Base-by-base conservation (phyloP, 53 echinoderm and acorn worm species). In the Pentamera pediparva region DNA sequence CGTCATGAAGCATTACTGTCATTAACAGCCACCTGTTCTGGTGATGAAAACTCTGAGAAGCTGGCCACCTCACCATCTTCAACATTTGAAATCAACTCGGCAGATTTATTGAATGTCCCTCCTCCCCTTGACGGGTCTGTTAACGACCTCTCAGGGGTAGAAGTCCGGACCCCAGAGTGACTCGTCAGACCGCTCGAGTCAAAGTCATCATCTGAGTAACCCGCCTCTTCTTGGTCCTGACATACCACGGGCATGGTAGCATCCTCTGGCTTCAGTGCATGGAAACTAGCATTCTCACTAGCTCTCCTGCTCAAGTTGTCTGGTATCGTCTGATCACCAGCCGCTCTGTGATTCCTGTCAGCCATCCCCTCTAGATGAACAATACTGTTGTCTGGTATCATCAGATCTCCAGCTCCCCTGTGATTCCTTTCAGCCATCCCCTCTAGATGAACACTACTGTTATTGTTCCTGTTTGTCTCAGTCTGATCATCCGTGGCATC, bases 81-180 rank as follows among this genome's bases (percentile, higher is more conserved):
- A 67, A 67, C 67, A 11, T 67, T 41, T 4, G 67, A 67, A 11
- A 30, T 41, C 15, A 67, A 31, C 17, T 67, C 67, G 32, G 11
- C 29, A 43, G 39, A 11, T 27, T 41, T 29, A 48, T 26, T 17
- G 17, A 67, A 43, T 2, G 25, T 40, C 21, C 30, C 67, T 41
- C 45, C 54, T 28, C 24, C 67, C 4, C 29, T 39, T 9, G 65
- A 40, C 4, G 0, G 58, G 17, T 57, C 58, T 27, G 40, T 38
- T 13, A 28, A 6, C 18, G 67, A 28, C 12, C 24, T 29, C 26
- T 67, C 67, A 8, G 67, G 67, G 12, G 67, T 67, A 27, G 67
- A 67, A 22, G 67, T 67, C 67, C 45, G 40, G 15, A 67, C 39
- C 10, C 29, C 8, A 3, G 67, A 67, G 27, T 43, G 43, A 8